Evolutionary conservation across 2,113 vertebrate species (phyloP), one percentile per base, ranked within the genome.

Genomic region (Oenanthe oenanthe): DNA sequence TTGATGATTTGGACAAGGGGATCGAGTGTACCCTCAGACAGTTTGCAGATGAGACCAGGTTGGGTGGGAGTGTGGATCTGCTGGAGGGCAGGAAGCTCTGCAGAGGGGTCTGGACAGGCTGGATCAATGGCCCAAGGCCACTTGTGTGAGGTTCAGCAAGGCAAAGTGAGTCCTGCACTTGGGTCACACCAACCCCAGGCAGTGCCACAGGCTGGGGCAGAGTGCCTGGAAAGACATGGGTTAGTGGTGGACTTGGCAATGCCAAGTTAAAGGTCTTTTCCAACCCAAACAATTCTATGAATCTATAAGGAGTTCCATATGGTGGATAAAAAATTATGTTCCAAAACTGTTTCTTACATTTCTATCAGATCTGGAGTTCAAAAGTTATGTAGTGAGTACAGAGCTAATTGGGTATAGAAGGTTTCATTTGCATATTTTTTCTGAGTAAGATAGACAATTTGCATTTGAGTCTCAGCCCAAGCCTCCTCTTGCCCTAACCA

Each of bases 41-140:
- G n/a, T 47, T 61, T 67, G 54, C 47, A 61, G 47, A 75, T 25
- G 20, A 61, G 9, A 68, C 17, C 40, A 61, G 25, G 24, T 2
- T 12, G 17, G 34, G 31, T 36, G 42, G 38, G 45, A 29, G 6
- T 31, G n/a, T 18, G 47, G 53, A 45, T n/a, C 19, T 81, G 28
- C 38, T 47, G 61, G 47, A 40, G n/a, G 28, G 47, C 31, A 54
- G 54, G 47, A 60, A 54, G 45, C 15, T 54, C 66, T 60, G 29
- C 53, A 66, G 38, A 47, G 25, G 38, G 17, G 1, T 34, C 38
- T 34, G 74, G 12, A 13, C 51, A 40, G 53, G 38, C 45, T 8
- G 15, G 20, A 47, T 40, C 1, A 0, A 29, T 36, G 53, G 19
- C 2, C 48, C 0, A 0, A 22, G 48, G 34, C 54, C 62, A 26